These are phyloP conservation scores for Neogale vison DNA, from an alignment of 2,113 vertebrate genomes.

Conservation along the genomic window DNA sequence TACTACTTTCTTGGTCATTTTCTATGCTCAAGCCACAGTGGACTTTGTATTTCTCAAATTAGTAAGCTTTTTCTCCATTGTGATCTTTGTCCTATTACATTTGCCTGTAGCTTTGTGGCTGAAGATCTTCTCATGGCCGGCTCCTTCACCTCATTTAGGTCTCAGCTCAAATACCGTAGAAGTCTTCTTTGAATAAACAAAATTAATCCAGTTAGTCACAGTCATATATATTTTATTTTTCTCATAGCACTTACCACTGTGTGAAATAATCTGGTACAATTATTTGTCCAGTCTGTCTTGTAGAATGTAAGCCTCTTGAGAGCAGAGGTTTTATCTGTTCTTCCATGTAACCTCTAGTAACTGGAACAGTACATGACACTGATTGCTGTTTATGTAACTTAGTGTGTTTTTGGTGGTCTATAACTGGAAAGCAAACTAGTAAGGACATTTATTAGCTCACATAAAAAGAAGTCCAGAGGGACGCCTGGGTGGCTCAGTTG, in stretches of 20 bases:
- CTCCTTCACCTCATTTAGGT: background rate
- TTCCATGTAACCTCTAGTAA: background rate
- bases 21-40: background rate
- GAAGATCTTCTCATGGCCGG: background rate
- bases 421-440: background rate
- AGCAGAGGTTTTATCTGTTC: background rate
- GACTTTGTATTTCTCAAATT: background rate
- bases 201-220: background rate
- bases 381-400: background rate
- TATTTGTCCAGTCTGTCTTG: background rate
- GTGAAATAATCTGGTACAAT: background rate
- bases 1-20: background rate
- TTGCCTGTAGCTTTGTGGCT: background rate
- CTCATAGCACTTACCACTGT: background rate
- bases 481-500: too few species aligned
- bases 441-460: background rate
- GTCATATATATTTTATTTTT: background rate
- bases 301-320: constrained; percentile 5
- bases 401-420: background rate
- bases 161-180: background rate
- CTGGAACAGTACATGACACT: background rate
- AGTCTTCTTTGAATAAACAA: constrained; percentile 13
- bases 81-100: background rate
- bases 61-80: background rate
- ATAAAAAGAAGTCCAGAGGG: background rate